Conservation (phyloP, 2,113 vertebrate genomes). For the Rhinogobius similis region DNA sequence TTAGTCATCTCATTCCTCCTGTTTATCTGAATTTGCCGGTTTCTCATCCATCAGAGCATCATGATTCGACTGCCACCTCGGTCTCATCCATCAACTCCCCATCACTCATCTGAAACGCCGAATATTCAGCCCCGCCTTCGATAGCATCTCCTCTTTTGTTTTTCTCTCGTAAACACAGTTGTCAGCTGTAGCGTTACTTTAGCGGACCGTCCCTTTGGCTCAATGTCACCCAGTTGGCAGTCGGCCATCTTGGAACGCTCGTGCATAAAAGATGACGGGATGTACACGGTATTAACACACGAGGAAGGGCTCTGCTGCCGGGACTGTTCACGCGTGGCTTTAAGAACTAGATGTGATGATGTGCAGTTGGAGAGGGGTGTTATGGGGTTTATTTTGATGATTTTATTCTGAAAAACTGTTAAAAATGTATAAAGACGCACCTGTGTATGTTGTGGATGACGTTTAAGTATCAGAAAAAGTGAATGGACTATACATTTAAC, state of each 20-base stretch:
- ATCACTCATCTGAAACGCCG: constrained; percentile 50
- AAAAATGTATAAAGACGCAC: too few relatives aligned
- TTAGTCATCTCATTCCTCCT: constrained; percentile 56
- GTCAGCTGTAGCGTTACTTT: constrained; percentile 33
- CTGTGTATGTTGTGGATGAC: too few relatives aligned
- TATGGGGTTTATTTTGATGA: too few relatives aligned
- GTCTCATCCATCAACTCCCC: constrained; percentile 69
- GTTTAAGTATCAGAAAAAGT: too few relatives aligned
- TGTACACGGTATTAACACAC: constrained; percentile 17
- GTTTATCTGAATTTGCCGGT: constrained; percentile 59
- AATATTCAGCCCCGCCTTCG: constrained; percentile 34
- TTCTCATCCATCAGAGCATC: constrained; percentile 68
- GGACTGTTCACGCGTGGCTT: too few relatives aligned
- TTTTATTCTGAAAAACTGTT: too few relatives aligned
- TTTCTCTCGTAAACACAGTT: constrained; percentile 42
- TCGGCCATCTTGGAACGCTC: constrained; percentile 17
- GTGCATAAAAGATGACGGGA: constrained; percentile 19
- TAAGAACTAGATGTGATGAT: too few relatives aligned
- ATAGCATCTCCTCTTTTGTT: constrained; percentile 53
- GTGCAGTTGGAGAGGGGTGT: too few relatives aligned
- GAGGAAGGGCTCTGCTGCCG: background rate
- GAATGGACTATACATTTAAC: too few relatives aligned
- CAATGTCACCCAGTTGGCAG: constrained; percentile 63
- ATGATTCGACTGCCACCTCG: constrained; percentile 50
- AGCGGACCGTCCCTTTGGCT: constrained; percentile 19